Percentiles rank a stretch among this genome's conserved stretches.
Conservation (phyloP, 1,140 invertebrate species). For the Mamestra configurata region DNA sequence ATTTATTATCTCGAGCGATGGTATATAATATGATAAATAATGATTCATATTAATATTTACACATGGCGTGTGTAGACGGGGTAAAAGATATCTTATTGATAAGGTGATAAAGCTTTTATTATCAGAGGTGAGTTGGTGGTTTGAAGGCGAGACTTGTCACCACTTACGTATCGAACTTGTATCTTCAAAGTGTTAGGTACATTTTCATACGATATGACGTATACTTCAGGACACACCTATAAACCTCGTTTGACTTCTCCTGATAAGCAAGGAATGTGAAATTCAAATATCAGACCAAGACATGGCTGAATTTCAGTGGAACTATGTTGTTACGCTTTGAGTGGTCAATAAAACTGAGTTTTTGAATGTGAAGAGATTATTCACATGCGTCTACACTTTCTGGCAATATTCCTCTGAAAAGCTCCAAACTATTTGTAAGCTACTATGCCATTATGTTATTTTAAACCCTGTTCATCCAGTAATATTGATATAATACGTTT, state of each 20-base stretch:
- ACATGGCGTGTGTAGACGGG: constrained; percentile 39
- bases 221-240: constrained; percentile 25
- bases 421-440: too few species aligned
- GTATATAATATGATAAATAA: constrained; percentile 51
- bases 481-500: too few species aligned
- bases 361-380: too few species aligned
- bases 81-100: constrained; percentile 47
- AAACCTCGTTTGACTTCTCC: neutral
- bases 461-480: too few species aligned
- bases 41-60: constrained; percentile 54
- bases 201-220: constrained; percentile 25
- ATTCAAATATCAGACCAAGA: neutral
- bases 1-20: constrained; percentile 48
- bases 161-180: constrained; percentile 32
- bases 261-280: constrained; percentile 4
- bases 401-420: too few species aligned
- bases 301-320: neutral
- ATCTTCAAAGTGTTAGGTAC: constrained; percentile 26
- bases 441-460: too few species aligned
- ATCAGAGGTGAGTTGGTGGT: neutral
- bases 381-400: too few species aligned
- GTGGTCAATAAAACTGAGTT: too few species aligned
- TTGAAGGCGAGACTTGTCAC: constrained; percentile 9
- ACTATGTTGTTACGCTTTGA: neutral
- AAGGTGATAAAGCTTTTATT: constrained; percentile 42